Percentiles rank a stretch among this genome's conserved stretches.
phyloP scores from a whole-genome alignment of 2,113 vertebrate species.

The Psettodes erumei region DNA sequence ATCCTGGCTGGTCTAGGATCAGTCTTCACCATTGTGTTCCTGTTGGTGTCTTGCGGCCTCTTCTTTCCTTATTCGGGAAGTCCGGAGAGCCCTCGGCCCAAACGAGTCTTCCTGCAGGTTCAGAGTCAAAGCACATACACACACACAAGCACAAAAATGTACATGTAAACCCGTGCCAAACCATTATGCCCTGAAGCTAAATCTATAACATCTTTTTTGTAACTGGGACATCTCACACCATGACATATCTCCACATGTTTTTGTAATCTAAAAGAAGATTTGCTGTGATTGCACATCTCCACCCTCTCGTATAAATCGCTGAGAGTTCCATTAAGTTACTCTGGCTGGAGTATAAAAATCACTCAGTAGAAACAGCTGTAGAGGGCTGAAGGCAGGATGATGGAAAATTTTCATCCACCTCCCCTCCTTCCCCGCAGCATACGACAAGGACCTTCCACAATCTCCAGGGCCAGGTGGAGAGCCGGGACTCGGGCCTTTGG shows the following conservation, averaged over 20 bases:
- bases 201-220: too few relatives aligned
- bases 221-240: background rate
- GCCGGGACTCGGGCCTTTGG: conserved; percentile 94
- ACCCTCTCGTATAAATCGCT: conserved; percentile 2
- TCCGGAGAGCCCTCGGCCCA: conserved; percentile 88
- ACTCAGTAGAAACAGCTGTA: background rate
- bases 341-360: background rate
- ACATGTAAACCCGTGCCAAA: background rate
- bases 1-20: conserved; percentile 85
- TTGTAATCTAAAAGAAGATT: too few relatives aligned
- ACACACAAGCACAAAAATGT: background rate
- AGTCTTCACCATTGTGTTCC: conserved; percentile 83
- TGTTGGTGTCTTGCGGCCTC: conserved; percentile 89
- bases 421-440: conserved; percentile 81
- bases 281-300: too few relatives aligned
- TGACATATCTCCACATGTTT: background rate
- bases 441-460: conserved; percentile 88
- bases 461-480: conserved; percentile 87
- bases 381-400: background rate
- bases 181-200: too few relatives aligned
- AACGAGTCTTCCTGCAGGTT: conserved; percentile 95
- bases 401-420: background rate
- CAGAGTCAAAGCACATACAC: conserved; percentile 12
- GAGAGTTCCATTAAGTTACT: background rate
- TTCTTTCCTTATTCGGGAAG: conserved; percentile 93